These are phyloP conservation scores for Drosophila paramelanica DNA, from an alignment of 2,888 invertebrate species.

Conservation along the genomic window DNA sequence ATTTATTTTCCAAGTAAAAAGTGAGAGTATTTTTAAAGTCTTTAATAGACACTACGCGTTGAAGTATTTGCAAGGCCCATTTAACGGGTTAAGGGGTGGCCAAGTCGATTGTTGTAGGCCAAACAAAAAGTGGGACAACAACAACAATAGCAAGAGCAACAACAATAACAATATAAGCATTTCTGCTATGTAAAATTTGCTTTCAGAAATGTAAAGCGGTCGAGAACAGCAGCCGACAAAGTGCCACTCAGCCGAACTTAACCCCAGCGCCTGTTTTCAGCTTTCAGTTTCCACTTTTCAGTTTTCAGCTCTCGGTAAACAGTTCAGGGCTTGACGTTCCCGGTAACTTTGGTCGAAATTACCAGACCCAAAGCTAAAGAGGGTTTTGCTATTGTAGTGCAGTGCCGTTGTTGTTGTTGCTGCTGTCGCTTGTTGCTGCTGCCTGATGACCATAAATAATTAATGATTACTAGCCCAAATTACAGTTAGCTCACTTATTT, in stretches of 20 bases:
- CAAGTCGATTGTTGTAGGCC: conserved; percentile 69
- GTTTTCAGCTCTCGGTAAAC: conserved; percentile 12
- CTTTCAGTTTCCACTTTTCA: conserved; percentile 34
- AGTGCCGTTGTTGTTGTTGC: conserved; percentile 23
- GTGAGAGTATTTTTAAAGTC: conserved; percentile 3
- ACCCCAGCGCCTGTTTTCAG: conserved; percentile 43
- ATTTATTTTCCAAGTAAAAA: background rate
- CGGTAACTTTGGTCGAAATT: conserved; percentile 20
- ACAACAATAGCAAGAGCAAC: conserved; percentile 18
- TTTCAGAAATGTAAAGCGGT: conserved; percentile 73
- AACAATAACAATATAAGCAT: conserved; percentile 63
- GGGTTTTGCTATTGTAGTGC: conserved; percentile 19
- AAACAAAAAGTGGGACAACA: conserved; percentile 69
- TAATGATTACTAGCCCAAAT: conserved; percentile 82
- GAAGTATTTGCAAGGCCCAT: conserved; percentile 31
- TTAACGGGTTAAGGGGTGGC: conserved; percentile 54
- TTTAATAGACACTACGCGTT: conserved; percentile 10
- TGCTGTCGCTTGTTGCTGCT: conserved; percentile 27
- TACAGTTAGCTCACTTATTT: conserved; percentile 82
- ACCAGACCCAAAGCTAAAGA: conserved; percentile 36
- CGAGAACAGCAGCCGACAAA: conserved; percentile 64
- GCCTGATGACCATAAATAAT: conserved; percentile 79
- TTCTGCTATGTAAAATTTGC: conserved; percentile 75
- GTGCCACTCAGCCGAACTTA: conserved; percentile 72
- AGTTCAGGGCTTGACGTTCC: conserved; percentile 2